Evolutionary conservation across 2,888 invertebrate genomes (phyloP).

Genomic region (Callosobruchus maculatus): DNA sequence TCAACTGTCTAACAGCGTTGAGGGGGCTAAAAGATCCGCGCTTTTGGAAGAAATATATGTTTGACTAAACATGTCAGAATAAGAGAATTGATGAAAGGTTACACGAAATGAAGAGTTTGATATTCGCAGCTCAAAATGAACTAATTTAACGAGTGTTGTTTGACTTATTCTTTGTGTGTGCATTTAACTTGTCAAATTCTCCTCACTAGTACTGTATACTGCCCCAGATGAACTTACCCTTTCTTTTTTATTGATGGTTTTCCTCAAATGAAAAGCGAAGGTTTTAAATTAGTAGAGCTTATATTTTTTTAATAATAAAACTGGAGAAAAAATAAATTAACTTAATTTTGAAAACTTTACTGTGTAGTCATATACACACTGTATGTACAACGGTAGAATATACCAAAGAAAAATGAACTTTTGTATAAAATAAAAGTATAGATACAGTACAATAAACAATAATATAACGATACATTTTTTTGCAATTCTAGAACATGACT

Average conservation of each 20-base stretch:
- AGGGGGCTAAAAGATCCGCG: too few relatives aligned
- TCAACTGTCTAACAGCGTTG: too few relatives aligned
- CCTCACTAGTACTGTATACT: too few relatives aligned
- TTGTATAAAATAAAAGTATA: constrained; percentile 50
- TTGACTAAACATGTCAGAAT: too few relatives aligned
- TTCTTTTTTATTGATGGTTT: neutral
- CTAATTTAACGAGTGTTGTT: too few relatives aligned
- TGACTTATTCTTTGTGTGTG: too few relatives aligned
- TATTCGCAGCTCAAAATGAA: too few relatives aligned
- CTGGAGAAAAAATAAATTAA: constrained; percentile 39
- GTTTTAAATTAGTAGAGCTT: constrained; percentile 34
- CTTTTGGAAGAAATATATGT: too few relatives aligned
- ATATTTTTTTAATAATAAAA: constrained; percentile 34
- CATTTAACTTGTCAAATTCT: too few relatives aligned
- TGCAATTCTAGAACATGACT: constrained; percentile 47
- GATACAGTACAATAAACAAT: constrained; percentile 49
- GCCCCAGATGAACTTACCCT: too few relatives aligned
- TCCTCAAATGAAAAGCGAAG: constrained; percentile 16
- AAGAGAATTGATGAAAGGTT: too few relatives aligned
- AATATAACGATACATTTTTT: constrained; percentile 49
- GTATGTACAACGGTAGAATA: constrained; percentile 47
- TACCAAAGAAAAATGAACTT: constrained; percentile 43
- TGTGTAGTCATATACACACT: constrained; percentile 46
- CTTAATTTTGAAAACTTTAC: constrained; percentile 43
- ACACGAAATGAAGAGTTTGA: too few relatives aligned